Percentiles rank a stretch among this genome's conserved stretches.
phyloP scores from a whole-genome alignment of 1,140 invertebrate genomes.

The Zophobas atratus region DNA sequence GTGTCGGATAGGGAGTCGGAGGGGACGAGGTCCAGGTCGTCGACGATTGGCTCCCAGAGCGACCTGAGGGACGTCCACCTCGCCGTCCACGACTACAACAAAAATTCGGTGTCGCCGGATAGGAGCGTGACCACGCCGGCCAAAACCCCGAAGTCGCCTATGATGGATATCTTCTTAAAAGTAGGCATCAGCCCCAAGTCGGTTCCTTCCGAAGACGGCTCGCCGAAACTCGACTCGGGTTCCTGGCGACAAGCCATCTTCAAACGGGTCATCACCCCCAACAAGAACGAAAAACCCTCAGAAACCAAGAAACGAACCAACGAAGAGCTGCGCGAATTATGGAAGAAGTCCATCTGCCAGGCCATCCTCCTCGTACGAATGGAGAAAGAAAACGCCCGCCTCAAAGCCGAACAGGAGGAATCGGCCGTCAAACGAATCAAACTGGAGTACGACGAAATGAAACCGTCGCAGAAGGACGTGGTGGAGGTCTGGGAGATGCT shows the following conservation, averaged over 20 bases:
- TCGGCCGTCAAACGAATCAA: conserved; percentile 90
- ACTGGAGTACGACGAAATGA: conserved; percentile 92
- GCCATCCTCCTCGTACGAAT: conserved; percentile 93
- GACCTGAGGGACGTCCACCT: conserved; percentile 57
- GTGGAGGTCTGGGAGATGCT: conserved; percentile 89
- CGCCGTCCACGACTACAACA: conserved; percentile 57
- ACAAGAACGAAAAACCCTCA: conserved; percentile 69
- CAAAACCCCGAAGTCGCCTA: conserved; percentile 78
- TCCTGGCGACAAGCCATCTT: conserved; percentile 94
- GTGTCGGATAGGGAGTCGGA: conserved; percentile 68
- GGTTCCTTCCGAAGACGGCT: conserved; percentile 66
- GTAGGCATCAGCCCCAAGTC: conserved; percentile 81
- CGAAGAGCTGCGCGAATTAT: conserved; percentile 84
- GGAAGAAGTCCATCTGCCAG: conserved; percentile 95
- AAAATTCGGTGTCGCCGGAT: conserved; percentile 69
- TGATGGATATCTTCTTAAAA: conserved; percentile 93
- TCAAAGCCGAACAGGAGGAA: conserved; percentile 90
- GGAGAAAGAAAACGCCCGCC: conserved; percentile 93
- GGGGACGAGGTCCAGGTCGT: conserved; percentile 71
- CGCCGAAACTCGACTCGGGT: conserved; percentile 68
- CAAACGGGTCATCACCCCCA: conserved; percentile 85
- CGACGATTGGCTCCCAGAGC: conserved; percentile 69
- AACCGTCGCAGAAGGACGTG: conserved; percentile 81
- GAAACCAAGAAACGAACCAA: conserved; percentile 69
- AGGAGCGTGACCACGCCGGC: conserved; percentile 65